Conservation (phyloP, 2,888 invertebrate genomes). For the Neocrepidodera transversa region DNA sequence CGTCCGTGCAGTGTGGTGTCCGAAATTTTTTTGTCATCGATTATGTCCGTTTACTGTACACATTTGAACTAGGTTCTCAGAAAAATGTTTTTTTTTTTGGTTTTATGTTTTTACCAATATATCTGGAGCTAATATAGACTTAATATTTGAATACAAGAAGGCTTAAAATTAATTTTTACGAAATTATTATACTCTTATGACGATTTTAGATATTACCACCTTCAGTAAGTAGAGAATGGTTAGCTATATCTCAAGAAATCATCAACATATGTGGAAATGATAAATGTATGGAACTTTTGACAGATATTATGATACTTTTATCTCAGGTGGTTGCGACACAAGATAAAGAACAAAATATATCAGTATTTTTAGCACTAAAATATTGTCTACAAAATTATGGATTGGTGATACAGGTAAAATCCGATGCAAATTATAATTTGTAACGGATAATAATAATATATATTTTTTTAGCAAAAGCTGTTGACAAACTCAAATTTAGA, state of each 20-base stretch:
- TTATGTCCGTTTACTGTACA: too few relatives aligned
- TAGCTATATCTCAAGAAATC: slow-evolving; percentile 46
- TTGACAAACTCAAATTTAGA: slow-evolving; percentile 36
- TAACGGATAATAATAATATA: not conserved
- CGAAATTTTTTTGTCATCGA: too few relatives aligned
- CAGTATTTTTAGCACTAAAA: slow-evolving; percentile 45
- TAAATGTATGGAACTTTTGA: slow-evolving; percentile 46
- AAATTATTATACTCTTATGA: not conserved
- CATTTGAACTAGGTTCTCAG: too few relatives aligned
- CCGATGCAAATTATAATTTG: not conserved
- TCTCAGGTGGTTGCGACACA: slow-evolving; percentile 50
- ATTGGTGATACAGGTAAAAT: slow-evolving; percentile 49
- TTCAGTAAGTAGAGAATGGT: slow-evolving; percentile 53
- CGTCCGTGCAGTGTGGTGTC: too few relatives aligned
- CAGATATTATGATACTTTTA: slow-evolving; percentile 51
- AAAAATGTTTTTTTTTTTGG: too few relatives aligned
- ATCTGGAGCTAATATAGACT: too few relatives aligned
- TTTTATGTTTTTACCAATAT: too few relatives aligned
- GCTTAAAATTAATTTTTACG: too few relatives aligned
- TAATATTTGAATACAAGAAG: too few relatives aligned
- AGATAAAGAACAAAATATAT: slow-evolving; percentile 35
- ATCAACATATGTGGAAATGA: slow-evolving; percentile 37
- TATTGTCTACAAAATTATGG: slow-evolving; percentile 52
- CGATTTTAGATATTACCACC: slow-evolving; percentile 45
- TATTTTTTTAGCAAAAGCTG: slow-evolving; percentile 38